Evolutionary conservation across 2,888 invertebrate genomes (phyloP).

Genomic region (Listrodromus nycthemerus): DNA sequence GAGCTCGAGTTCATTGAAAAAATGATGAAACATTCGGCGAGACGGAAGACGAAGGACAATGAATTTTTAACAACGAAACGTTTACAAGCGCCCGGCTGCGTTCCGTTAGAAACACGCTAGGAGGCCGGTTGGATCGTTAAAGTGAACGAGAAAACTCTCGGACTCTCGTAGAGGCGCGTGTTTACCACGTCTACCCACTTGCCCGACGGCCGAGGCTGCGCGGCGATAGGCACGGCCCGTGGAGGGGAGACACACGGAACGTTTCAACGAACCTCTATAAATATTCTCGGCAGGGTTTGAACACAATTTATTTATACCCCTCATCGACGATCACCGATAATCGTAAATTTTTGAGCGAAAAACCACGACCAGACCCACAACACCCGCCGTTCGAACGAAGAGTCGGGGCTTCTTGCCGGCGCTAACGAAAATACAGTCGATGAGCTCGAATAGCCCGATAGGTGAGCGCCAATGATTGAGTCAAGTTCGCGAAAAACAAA

Average conservation of each 20-base stretch:
- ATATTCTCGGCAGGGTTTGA: constrained; percentile 27
- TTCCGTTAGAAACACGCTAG: constrained; percentile 11
- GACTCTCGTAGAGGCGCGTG: constrained; percentile 4
- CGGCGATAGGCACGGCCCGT: not conserved
- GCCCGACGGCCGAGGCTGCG: not conserved
- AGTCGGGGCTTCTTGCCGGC: not conserved
- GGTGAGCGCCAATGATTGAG: not conserved
- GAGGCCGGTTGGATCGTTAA: not conserved
- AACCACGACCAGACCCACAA: not conserved
- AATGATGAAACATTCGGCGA: not conserved
- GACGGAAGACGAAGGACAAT: not conserved
- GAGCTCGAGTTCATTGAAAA: not conserved
- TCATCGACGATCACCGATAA: constrained; percentile 48
- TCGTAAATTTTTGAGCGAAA: constrained; percentile 21
- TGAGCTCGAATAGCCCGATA: not conserved
- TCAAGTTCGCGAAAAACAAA: not conserved
- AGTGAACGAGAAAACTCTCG: constrained; percentile 2
- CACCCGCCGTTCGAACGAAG: not conserved
- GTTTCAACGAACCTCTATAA: constrained; percentile 34
- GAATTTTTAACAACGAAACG: not conserved
- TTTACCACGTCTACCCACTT: constrained; percentile 28
- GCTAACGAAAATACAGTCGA: not conserved
- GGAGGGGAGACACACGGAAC: not conserved
- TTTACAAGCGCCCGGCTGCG: constrained; percentile 6
- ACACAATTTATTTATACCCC: constrained; percentile 53